Conservation (phyloP, 2,113 vertebrate genomes). For the Dicrurus megarhynchus region DNA sequence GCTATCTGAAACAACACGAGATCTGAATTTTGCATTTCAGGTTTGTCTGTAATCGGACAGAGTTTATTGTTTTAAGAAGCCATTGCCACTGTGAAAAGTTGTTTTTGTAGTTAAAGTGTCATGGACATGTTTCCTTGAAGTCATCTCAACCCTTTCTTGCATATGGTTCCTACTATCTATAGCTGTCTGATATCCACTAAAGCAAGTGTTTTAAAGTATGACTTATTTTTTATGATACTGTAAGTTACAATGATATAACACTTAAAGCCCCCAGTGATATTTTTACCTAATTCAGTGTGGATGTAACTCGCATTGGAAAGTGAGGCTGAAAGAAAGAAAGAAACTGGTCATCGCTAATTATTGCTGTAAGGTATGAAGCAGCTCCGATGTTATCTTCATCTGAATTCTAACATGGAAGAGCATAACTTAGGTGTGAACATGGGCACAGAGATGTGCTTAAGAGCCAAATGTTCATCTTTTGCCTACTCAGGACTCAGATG, state of each 20-base stretch:
- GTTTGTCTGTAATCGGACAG: neutral
- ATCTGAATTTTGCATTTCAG: neutral
- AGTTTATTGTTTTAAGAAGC: neutral
- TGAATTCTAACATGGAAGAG: neutral
- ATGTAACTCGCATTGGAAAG: neutral
- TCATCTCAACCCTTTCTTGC: neutral
- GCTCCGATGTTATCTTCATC: fast-evolving
- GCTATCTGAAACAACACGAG: neutral
- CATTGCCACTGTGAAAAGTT: neutral
- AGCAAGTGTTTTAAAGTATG: neutral
- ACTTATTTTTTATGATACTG: neutral
- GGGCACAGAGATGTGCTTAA: neutral
- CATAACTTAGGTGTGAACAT: neutral
- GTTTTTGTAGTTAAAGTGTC: neutral
- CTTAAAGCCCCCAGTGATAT: neutral
- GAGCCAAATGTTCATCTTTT: neutral
- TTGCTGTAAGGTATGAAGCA: neutral
- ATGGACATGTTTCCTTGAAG: neutral
- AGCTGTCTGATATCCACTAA: neutral
- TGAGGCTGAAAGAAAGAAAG: neutral
- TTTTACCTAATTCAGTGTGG: neutral
- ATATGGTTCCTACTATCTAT: neutral
- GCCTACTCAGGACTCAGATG: neutral
- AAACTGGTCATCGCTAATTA: neutral
- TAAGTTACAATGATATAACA: neutral